Evolutionary conservation across 2,113 vertebrate species (phyloP).

Genomic region (Dinomys branickii): DNA sequence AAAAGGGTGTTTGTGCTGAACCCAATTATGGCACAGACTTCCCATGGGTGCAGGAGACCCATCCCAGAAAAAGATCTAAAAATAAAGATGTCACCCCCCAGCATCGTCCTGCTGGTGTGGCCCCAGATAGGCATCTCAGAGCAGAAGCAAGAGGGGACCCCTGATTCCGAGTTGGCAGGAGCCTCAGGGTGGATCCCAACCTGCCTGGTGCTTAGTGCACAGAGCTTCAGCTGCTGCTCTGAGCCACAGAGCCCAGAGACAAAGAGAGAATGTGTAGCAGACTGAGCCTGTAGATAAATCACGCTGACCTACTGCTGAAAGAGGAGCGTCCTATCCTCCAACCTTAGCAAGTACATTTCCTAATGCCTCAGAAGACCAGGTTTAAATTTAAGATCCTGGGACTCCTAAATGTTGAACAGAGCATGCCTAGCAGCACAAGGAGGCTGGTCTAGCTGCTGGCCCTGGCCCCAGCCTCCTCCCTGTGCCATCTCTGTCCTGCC

Average conservation of each 20-base stretch:
- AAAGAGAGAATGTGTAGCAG: background rate
- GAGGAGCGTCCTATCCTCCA: rapidly evolving
- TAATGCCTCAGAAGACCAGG: background rate
- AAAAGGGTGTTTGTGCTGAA: rapidly evolving
- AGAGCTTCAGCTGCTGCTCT: rapidly evolving
- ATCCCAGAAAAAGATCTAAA: rapidly evolving
- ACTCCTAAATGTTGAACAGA: background rate
- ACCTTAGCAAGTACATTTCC: background rate
- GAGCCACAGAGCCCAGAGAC: rapidly evolving
- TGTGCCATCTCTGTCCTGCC: background rate
- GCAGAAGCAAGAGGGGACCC: background rate
- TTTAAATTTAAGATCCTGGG: background rate
- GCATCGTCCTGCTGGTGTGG: rapidly evolving
- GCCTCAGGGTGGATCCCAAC: rapidly evolving
- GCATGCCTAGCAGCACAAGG: rapidly evolving
- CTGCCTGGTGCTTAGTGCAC: rapidly evolving
- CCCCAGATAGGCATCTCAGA: background rate
- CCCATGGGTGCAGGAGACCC: rapidly evolving
- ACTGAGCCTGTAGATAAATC: rapidly evolving
- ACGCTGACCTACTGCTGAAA: rapidly evolving
- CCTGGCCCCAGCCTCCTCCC: background rate
- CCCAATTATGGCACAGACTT: rapidly evolving
- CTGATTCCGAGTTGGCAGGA: rapidly evolving
- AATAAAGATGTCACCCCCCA: rapidly evolving
- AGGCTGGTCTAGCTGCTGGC: no score